phyloP scores from a whole-genome alignment of 2,888 invertebrate species.

The Drosophila mimetica region DNA sequence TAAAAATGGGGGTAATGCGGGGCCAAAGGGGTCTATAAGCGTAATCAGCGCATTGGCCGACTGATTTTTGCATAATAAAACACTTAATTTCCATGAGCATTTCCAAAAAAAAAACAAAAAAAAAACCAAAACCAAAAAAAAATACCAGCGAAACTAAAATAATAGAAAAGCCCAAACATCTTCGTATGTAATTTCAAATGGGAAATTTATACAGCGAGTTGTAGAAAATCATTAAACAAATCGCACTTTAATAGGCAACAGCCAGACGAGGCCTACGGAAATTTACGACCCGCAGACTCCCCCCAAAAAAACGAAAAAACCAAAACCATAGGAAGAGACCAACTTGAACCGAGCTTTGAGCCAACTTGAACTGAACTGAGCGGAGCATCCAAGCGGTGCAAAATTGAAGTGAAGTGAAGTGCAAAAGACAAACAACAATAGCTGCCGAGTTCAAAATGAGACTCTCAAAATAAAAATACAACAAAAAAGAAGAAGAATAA shows the following conservation, averaged over 20 bases:
- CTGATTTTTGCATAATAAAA: conserved; percentile 82
- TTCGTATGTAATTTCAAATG: conserved; percentile 80
- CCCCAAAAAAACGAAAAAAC: conserved; percentile 31
- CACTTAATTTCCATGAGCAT: conserved; percentile 82
- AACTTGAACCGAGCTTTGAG: conserved; percentile 51
- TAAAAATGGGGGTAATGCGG: conserved; percentile 7
- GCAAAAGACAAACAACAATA: conserved; percentile 78
- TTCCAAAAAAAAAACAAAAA: conserved; percentile 61
- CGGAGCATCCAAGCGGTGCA: conserved; percentile 76
- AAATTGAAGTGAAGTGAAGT: conserved; percentile 81
- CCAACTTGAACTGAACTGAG: conserved; percentile 29
- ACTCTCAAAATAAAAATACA: conserved; percentile 17
- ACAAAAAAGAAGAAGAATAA: conserved; percentile 20
- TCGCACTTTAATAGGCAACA: conserved; percentile 81
- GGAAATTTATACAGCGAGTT: conserved; percentile 77
- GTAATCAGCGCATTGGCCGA: conserved; percentile 54
- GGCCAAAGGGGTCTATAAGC: conserved; percentile 26
- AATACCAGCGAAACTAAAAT: conserved; percentile 22
- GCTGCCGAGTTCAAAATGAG: conserved; percentile 57
- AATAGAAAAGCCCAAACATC: conserved; percentile 51
- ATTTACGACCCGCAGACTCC: conserved; percentile 60
- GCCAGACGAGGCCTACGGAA: conserved; percentile 61
- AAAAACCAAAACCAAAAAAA: conserved; percentile 20
- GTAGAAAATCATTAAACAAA: conserved; percentile 82
- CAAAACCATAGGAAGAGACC: conserved; percentile 29